These are phyloP conservation scores for Dromococcyx pavoninus DNA, from an alignment of 2,797 vertebrate species.

Conservation along the genomic window DNA sequence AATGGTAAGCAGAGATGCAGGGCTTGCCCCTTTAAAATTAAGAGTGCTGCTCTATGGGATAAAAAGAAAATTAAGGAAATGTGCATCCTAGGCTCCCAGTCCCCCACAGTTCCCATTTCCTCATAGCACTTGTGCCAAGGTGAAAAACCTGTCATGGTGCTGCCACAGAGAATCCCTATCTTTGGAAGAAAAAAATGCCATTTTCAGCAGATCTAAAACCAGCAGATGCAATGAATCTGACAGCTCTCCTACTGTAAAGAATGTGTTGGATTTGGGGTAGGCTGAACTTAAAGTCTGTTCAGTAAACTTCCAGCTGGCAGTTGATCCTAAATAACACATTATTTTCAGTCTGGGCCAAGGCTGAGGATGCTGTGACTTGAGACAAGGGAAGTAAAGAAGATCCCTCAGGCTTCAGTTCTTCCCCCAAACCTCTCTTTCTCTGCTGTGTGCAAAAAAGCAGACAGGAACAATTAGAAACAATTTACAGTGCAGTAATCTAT, in stretches of 20 bases:
- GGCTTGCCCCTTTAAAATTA: not conserved
- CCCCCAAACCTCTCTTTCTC: not conserved
- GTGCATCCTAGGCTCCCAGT: not conserved
- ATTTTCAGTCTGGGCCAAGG: not conserved
- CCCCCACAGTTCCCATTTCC: not conserved
- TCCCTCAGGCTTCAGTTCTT: not conserved
- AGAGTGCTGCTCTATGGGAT: accelerated
- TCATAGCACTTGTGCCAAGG: not conserved
- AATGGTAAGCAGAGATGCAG: not conserved
- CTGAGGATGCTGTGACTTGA: not conserved
- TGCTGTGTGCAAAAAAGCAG: not conserved
- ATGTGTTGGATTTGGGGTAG: not conserved
- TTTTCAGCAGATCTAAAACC: not conserved
- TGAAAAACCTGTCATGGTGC: accelerated
- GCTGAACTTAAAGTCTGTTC: not conserved
- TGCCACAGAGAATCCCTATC: accelerated
- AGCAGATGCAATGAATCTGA: not conserved
- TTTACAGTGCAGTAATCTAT: not conserved
- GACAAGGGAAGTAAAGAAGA: not conserved
- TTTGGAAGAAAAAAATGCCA: not conserved
- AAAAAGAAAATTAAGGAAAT: not conserved
- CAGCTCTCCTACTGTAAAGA: not conserved
- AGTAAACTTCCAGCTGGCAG: not conserved
- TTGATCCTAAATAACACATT: not conserved
- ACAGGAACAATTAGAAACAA: not conserved